Evolutionary conservation across 1,140 invertebrate species (phyloP), one percentile per base, ranked within the genome.

Genomic region (Homalodisca vitripennis): DNA sequence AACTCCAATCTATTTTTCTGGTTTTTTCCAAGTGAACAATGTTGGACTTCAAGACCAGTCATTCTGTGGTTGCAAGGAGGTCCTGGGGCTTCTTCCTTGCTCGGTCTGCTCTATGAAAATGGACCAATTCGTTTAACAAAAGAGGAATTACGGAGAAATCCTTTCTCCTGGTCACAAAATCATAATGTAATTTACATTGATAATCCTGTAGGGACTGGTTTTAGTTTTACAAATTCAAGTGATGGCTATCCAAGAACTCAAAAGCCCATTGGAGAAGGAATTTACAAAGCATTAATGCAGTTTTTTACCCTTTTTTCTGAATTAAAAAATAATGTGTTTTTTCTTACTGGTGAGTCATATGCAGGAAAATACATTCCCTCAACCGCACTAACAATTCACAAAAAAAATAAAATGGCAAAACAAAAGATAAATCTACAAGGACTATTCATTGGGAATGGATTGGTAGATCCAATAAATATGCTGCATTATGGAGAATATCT

Each of bases 161-260:
- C 89, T 75, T 87, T 87, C 55, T 88, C 88, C 6, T 95, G 93
- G 93, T 88, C 86, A 66, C 80, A 83, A 17, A 85, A 83, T 3
- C 89, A 91, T 74, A 89, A 91, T 75, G 75, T 95, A 29, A 82
- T 96, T 20, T 95, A 92, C 75, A 90, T 97, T 67, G 94, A 96
- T 76, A 95, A 93, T 78, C 94, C 93, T 3, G 92, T 93, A 48
- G 92, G 91, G 1, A 90, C 91, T 22, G 90, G 91, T 1, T 92
- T 86, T 72, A 92, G 90, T 75, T 92, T 90, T 71, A 91, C 89
- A 0, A 83, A 86, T 0, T 62, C 48, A 26, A 27, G 60, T 24
- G 29, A 67, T 1, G 71, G 70, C n/a, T 74, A 72, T 27, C 57
- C 57, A 0, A 73, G 14, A 12, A 48, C 70, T 22, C 32, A 71